A percentile compares a stretch with the other conserved stretches of the same genome.
Evolutionary conservation across 2,797 vertebrate genomes (phyloP).

Genomic region (Galaxias olidus): DNA sequence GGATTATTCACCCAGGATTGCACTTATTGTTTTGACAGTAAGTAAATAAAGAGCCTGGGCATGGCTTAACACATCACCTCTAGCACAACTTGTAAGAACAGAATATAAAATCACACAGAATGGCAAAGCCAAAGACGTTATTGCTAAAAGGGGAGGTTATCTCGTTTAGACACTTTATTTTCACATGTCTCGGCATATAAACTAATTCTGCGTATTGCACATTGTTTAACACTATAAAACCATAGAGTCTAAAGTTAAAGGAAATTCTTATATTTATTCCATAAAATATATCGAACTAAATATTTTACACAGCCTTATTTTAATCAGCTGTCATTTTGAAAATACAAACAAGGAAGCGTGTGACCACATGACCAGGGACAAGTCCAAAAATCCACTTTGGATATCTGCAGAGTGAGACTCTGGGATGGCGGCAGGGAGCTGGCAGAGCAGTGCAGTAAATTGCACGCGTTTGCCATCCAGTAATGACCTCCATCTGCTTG

Average conservation of each 20-base stretch:
- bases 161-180: too few species aligned
- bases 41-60: slow-evolving; percentile 62
- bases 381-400: slow-evolving; percentile 31
- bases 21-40: slow-evolving; percentile 69
- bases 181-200: too few species aligned
- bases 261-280: too few species aligned
- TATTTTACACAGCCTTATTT: not conserved
- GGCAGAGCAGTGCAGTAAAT: slow-evolving; percentile 56
- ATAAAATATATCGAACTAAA: too few species aligned
- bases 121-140: too few species aligned
- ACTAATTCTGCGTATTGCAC: not conserved
- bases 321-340: not conserved
- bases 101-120: too few species aligned
- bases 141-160: too few species aligned
- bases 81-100: too few species aligned
- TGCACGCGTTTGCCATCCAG: slow-evolving; percentile 62
- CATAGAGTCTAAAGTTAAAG: too few species aligned
- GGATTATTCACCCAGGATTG: slow-evolving; percentile 64
- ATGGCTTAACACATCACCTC: slow-evolving; percentile 28
- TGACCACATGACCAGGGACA: slow-evolving; percentile 33
- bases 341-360: not conserved
- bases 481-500: slow-evolving; percentile 74
- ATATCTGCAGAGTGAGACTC: slow-evolving; percentile 34
- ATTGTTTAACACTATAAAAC: too few species aligned
- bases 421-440: slow-evolving; percentile 29